Evolutionary conservation across 1,140 invertebrate species (phyloP).

Genomic region (Mya arenaria): DNA sequence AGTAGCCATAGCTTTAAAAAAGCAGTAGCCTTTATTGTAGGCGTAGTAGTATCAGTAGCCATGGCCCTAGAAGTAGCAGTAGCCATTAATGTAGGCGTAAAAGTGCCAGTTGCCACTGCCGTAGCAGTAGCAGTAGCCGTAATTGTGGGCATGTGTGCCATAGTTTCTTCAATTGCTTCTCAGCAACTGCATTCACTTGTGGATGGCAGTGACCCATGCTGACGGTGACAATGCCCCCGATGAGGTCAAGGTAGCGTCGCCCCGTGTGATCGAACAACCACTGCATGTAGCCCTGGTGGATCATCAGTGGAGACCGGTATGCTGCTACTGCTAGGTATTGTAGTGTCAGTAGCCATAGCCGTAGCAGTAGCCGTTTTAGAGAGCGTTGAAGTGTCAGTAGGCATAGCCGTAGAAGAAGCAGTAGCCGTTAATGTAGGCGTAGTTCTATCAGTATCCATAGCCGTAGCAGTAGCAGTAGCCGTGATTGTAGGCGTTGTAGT

Average conservation of each 20-base stretch:
- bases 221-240: conserved; percentile 97
- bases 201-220: conserved; percentile 99
- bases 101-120: too few relatives aligned
- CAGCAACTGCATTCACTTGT: too few relatives aligned
- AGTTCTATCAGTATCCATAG: not conserved
- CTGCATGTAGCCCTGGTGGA: conserved; percentile 90
- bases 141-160: too few relatives aligned
- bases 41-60: too few relatives aligned
- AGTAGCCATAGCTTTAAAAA: too few relatives aligned
- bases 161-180: too few relatives aligned
- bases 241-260: conserved; percentile 95
- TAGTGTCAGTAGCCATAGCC: not conserved
- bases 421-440: not conserved
- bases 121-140: too few relatives aligned
- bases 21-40: too few relatives aligned
- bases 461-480: not conserved
- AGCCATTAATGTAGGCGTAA: too few relatives aligned
- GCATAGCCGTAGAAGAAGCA: not conserved
- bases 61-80: too few relatives aligned
- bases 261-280: conserved; percentile 95
- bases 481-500: not conserved
- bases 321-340: too few relatives aligned
- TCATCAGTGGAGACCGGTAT: conserved; percentile 92
- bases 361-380: not conserved
- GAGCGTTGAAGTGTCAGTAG: not conserved